phyloP scores from a whole-genome alignment of 2,113 vertebrate species.

The Dasyprocta punctata region DNA sequence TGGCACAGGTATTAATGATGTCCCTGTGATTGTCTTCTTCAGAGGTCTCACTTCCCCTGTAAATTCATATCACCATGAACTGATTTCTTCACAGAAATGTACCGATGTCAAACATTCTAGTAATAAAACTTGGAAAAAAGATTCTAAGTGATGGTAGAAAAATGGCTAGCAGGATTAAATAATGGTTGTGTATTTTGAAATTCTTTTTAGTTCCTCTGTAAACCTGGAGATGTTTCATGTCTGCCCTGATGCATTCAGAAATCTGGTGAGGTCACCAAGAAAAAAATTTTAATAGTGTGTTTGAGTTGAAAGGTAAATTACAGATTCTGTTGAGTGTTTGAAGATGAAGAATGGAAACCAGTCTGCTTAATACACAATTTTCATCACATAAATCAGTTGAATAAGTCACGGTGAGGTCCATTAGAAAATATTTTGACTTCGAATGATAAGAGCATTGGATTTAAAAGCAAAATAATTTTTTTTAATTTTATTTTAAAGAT shows the following conservation, averaged over 20 bases:
- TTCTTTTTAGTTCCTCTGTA: background rate
- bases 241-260: background rate
- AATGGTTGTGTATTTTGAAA: background rate
- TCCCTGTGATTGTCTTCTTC: background rate
- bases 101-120: background rate
- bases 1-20: background rate
- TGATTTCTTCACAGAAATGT: background rate
- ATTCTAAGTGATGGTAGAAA: background rate
- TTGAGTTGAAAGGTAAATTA: background rate
- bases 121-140: background rate
- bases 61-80: background rate
- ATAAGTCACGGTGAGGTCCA: background rate
- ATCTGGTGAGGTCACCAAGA: background rate
- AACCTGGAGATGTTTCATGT: background rate
- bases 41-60: background rate
- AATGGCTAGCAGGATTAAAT: background rate
- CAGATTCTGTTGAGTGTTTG: background rate
- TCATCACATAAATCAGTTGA: background rate
- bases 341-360: background rate
- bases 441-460: background rate
- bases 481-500: no score
- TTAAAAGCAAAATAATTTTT: no score
- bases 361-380: background rate
- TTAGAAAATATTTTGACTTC: slow-evolving; percentile 30
- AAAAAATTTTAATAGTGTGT: background rate